Conservation (phyloP, 2,888 invertebrate genomes). For the Hirtodrosophila histrioides region DNA sequence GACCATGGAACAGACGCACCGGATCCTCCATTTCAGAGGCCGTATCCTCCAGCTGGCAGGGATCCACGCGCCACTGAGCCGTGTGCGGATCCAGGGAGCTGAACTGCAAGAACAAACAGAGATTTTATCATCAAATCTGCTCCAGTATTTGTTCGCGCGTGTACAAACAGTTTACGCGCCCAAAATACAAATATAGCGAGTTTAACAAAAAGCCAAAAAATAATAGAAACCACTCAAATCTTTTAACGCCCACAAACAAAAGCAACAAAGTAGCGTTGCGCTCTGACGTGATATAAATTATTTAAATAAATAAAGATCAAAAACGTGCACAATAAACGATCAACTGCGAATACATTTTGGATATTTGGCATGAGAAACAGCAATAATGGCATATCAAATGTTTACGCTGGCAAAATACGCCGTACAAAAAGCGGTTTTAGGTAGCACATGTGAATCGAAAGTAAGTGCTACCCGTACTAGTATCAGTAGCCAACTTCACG, state of each 20-base stretch:
- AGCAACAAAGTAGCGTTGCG: not conserved
- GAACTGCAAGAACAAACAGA: conserved; percentile 65
- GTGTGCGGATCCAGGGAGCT: conserved; percentile 82
- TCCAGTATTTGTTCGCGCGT: conserved; percentile 43
- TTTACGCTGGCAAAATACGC: conserved; percentile 53
- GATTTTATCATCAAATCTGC: not conserved
- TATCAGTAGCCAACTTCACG: conserved; percentile 4
- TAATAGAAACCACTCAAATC: conserved; percentile 39
- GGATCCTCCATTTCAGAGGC: conserved; percentile 86
- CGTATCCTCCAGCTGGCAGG: conserved; percentile 84
- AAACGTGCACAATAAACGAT: conserved; percentile 52
- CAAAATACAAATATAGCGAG: conserved; percentile 23
- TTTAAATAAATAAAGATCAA: conserved; percentile 51
- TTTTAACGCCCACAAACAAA: conserved; percentile 50
- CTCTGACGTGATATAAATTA: conserved; percentile 64
- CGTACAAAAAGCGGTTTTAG: conserved; percentile 32
- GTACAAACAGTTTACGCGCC: conserved; percentile 51
- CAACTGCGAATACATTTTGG: conserved; percentile 47
- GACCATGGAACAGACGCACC: conserved; percentile 86
- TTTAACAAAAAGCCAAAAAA: conserved; percentile 6
- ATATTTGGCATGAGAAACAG: conserved; percentile 33
- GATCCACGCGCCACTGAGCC: conserved; percentile 86
- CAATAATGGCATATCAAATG: conserved; percentile 59
- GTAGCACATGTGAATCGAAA: conserved; percentile 30
- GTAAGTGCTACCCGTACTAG: too few species aligned